phyloP scores from a whole-genome alignment of 1,140 invertebrate species.

The Potamilus streckersoni region DNA sequence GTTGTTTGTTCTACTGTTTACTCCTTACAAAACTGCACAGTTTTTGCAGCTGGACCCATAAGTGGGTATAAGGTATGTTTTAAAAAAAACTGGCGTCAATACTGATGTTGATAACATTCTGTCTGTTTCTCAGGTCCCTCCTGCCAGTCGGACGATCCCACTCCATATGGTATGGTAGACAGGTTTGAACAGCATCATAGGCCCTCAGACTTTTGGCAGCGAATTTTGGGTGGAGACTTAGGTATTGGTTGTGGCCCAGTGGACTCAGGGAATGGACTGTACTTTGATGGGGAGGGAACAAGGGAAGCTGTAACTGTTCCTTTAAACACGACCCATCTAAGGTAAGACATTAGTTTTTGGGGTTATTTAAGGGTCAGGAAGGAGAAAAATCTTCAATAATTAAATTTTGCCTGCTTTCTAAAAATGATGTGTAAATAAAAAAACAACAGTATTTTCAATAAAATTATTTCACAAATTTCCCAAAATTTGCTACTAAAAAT shows the following conservation, averaged over 20 bases:
- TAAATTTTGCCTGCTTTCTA: too few species aligned
- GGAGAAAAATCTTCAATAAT: too few species aligned
- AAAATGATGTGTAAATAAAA: too few species aligned
- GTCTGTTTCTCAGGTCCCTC: slow-evolving; percentile 31
- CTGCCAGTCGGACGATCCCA: slow-evolving; percentile 39
- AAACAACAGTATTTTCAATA: too few species aligned
- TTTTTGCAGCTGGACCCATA: too few species aligned
- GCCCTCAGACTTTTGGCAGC: slow-evolving; percentile 58
- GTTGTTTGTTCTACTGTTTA: too few species aligned
- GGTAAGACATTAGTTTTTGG: slow-evolving; percentile 34
- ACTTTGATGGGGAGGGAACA: slow-evolving; percentile 59
- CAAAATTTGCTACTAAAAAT: too few species aligned
- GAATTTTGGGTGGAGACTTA: slow-evolving; percentile 54
- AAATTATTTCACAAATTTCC: too few species aligned
- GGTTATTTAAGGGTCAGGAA: too few species aligned
- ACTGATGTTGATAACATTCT: background rate
- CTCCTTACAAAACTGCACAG: too few species aligned
- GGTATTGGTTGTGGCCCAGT: slow-evolving; percentile 60
- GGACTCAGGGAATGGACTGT: slow-evolving; percentile 60
- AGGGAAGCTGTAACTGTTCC: slow-evolving; percentile 59
- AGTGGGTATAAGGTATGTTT: too few species aligned
- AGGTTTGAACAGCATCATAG: slow-evolving; percentile 63
- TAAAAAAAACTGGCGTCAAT: too few species aligned
- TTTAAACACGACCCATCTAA: slow-evolving; percentile 55
- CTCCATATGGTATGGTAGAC: slow-evolving; percentile 56